phyloP scores from a whole-genome alignment of 2,888 invertebrate species.

The Smittia aterrima region DNA sequence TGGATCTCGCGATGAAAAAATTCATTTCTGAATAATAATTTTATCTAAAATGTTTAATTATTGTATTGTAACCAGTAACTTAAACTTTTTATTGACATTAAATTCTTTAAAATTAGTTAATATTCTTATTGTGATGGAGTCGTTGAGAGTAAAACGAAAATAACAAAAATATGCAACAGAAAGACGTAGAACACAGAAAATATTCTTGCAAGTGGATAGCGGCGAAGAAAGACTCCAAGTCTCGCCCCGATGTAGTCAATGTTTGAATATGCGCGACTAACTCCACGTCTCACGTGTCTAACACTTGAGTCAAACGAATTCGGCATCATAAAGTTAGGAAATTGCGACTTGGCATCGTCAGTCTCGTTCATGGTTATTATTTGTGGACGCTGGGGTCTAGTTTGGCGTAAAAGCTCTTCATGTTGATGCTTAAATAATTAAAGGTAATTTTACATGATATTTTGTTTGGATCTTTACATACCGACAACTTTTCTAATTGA shows the following conservation, averaged over 20 bases:
- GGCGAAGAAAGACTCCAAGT: conserved; percentile 73
- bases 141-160: conserved; percentile 14
- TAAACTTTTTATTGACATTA: too few species aligned
- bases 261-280: conserved; percentile 74
- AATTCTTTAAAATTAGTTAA: background rate
- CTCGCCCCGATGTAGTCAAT: conserved; percentile 76
- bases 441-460: too few species aligned
- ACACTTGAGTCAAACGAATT: conserved; percentile 71
- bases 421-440: conserved; percentile 60
- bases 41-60: too few species aligned
- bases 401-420: conserved; percentile 57
- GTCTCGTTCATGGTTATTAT: conserved; percentile 63
- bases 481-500: conserved; percentile 79
- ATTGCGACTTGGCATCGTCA: conserved; percentile 67
- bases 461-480: conserved; percentile 49
- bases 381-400: conserved; percentile 57
- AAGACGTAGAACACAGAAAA: conserved; percentile 50
- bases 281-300: conserved; percentile 57
- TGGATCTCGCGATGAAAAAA: conserved; percentile 56
- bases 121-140: conserved; percentile 17
- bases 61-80: too few species aligned
- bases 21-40: background rate
- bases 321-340: conserved; percentile 70
- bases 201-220: conserved; percentile 79
- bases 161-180: conserved; percentile 24